These are phyloP conservation scores for Formica exsecta DNA, from an alignment of 1,140 invertebrate species.

Conservation along the genomic window DNA sequence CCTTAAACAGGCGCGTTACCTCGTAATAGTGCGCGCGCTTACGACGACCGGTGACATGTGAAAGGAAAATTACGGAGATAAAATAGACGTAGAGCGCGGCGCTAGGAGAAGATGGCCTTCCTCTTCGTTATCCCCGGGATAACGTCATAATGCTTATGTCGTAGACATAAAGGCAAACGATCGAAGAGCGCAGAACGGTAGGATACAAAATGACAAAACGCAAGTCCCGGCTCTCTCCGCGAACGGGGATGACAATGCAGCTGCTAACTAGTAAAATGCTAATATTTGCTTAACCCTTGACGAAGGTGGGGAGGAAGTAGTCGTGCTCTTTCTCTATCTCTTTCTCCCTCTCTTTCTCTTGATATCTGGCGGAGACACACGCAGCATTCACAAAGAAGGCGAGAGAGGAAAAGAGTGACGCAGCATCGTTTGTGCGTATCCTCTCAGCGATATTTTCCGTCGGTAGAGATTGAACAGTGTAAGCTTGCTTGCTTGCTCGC, in stretches of 20 bases:
- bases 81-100: conserved; percentile 52
- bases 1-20: conserved; percentile 58
- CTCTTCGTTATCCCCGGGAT: conserved; percentile 47
- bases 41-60: conserved; percentile 51
- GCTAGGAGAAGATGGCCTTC: conserved; percentile 28
- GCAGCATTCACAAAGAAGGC: conserved; percentile 50
- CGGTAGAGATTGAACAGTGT: conserved; percentile 58
- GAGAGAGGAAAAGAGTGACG: conserved; percentile 56
- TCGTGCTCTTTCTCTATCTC: neutral
- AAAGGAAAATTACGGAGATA: conserved; percentile 63
- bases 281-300: conserved; percentile 80
- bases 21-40: conserved; percentile 48
- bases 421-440: conserved; percentile 32
- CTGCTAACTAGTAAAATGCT: conserved; percentile 81
- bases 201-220: conserved; percentile 18
- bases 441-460: conserved; percentile 64
- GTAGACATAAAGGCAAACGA: conserved; percentile 10
- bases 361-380: conserved; percentile 50
- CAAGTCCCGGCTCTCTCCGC: conserved; percentile 28
- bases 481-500: conserved; percentile 5
- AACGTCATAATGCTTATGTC: conserved; percentile 45
- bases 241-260: conserved; percentile 74
- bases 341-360: neutral
- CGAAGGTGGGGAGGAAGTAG: neutral
- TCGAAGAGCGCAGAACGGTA: neutral